Conservation (phyloP, 2,888 invertebrate genomes). For the Philaethria dido region DNA sequence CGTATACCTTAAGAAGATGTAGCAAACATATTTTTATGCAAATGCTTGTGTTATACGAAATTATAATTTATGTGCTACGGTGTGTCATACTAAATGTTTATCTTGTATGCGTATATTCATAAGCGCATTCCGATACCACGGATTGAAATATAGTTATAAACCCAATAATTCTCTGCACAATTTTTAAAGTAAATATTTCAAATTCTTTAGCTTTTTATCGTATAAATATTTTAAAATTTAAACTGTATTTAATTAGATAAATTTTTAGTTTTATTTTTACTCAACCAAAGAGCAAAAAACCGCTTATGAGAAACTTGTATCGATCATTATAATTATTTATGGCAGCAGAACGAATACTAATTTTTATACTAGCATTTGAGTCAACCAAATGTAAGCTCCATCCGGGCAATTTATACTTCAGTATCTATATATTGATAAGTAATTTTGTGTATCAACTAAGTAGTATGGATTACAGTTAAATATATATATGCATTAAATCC, state of each 20-base stretch:
- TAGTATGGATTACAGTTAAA: background rate
- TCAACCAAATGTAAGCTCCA: background rate
- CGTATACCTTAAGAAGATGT: background rate
- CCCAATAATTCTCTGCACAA: conserved; percentile 28
- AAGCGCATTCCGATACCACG: conserved; percentile 30
- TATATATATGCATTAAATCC: background rate
- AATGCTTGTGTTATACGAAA: conserved; percentile 23
- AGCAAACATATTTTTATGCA: conserved; percentile 19
- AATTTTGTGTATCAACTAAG: background rate
- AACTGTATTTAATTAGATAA: background rate
- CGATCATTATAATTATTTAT: conserved; percentile 10
- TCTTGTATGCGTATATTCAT: conserved; percentile 32
- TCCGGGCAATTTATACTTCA: background rate
- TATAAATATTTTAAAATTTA: conserved; percentile 2
- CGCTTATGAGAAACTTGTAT: conserved; percentile 5
- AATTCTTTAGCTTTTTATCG: conserved; percentile 21
- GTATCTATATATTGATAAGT: background rate
- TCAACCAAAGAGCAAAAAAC: background rate
- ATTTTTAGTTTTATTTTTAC: too few relatives aligned
- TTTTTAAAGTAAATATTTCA: conserved; percentile 30
- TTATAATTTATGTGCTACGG: conserved; percentile 28
- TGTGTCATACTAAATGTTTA: conserved; percentile 31
- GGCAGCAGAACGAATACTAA: background rate
- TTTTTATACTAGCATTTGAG: background rate
- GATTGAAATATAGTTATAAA: conserved; percentile 31